Conservation (phyloP, 2,113 vertebrate species). For the Grammomys dolichurus region DNA sequence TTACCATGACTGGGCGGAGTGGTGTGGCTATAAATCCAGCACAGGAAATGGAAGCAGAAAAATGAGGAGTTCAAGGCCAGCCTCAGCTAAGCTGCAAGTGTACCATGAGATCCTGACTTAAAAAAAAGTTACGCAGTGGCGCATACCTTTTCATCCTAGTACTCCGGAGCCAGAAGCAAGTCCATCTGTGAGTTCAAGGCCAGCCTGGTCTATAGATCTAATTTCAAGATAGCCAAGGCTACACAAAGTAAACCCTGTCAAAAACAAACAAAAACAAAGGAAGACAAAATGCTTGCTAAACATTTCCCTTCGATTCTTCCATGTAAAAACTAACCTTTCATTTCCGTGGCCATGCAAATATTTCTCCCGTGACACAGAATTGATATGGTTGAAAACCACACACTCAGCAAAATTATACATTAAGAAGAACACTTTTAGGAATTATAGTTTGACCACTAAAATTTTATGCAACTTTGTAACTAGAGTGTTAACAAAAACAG, state of each 20-base stretch:
- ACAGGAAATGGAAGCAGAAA: neutral
- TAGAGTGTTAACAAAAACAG: conserved; percentile 52
- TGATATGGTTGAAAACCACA: conserved; percentile 43
- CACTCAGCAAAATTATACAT: conserved; percentile 62
- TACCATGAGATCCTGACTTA: neutral
- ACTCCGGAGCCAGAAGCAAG: neutral
- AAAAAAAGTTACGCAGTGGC: neutral
- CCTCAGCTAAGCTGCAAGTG: neutral
- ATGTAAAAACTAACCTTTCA: conserved; percentile 32
- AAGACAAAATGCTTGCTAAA: conserved; percentile 33
- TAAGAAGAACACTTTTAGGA: conserved; percentile 67
- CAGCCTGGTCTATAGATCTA: neutral
- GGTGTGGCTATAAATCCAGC: neutral
- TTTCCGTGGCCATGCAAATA: conserved; percentile 23
- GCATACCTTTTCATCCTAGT: neutral
- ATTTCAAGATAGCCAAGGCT: neutral
- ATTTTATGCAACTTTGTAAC: conserved; percentile 58
- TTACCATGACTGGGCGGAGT: neutral
- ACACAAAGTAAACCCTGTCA: neutral
- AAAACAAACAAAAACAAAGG: neutral
- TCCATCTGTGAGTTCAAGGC: neutral
- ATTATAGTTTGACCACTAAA: conserved; percentile 66
- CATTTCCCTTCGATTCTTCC: conserved; percentile 24
- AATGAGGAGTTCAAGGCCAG: neutral
- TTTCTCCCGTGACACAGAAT: conserved; percentile 51